Evolutionary conservation across 2,113 vertebrate genomes (phyloP).

Genomic region (Psettodes erumei): DNA sequence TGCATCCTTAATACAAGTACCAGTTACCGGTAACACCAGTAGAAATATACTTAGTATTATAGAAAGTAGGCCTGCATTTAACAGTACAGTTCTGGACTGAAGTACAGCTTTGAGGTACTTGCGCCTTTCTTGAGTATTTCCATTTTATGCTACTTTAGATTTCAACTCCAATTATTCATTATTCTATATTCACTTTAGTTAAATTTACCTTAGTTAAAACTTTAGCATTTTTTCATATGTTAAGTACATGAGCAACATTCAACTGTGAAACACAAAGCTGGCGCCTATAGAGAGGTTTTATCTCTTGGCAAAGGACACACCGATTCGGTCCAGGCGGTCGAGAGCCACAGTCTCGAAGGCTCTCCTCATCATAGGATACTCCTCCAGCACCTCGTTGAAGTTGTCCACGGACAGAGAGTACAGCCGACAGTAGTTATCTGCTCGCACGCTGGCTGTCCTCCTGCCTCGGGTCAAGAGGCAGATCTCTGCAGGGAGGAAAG

Average conservation of each 20-base stretch:
- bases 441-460: slow-evolving; percentile 93
- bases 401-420: slow-evolving; percentile 97
- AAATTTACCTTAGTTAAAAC: no score
- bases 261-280: not conserved
- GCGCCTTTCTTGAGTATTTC: not conserved
- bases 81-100: no score
- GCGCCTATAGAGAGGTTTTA: not conserved
- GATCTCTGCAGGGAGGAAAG: slow-evolving; percentile 86
- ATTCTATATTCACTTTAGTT: no score
- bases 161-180: not conserved
- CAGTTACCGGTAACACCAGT: no score
- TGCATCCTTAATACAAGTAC: no score
- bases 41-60: no score
- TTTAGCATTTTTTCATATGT: no score
- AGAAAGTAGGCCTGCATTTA: no score
- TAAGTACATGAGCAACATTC: not conserved
- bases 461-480: slow-evolving; percentile 94
- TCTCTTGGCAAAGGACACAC: slow-evolving; percentile 78
- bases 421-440: slow-evolving; percentile 96
- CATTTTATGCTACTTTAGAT: no score
- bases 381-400: slow-evolving; percentile 97
- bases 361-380: slow-evolving; percentile 97
- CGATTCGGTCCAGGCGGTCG: slow-evolving; percentile 95
- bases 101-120: no score
- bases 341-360: slow-evolving; percentile 96